Percentiles rank a stretch among this genome's conserved stretches.
phyloP scores from a whole-genome alignment of 64 coral and sea anemone genomes.

The Orbicella faveolata region DNA sequence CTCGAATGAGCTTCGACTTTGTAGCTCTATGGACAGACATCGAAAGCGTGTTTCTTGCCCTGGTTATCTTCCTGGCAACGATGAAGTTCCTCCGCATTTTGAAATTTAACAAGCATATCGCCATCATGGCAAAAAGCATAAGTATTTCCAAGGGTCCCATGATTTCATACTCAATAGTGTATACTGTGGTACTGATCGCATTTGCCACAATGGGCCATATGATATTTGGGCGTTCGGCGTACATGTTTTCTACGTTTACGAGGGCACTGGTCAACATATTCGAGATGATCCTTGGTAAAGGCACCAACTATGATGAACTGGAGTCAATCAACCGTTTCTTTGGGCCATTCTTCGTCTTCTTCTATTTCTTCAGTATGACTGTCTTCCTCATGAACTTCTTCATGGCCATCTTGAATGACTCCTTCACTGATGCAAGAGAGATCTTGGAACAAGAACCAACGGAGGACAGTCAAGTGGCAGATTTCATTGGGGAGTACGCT shows the following conservation, averaged over 20 bases:
- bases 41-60: conserved; percentile 54
- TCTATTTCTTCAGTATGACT: conserved; percentile 47
- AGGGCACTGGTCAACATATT: neutral
- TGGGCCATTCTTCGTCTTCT: conserved; percentile 61
- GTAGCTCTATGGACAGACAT: conserved; percentile 37
- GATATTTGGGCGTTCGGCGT: conserved; percentile 24
- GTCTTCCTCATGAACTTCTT: conserved; percentile 73
- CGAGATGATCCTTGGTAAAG: conserved; percentile 35
- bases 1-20: conserved; percentile 60
- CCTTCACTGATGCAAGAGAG: conserved; percentile 39
- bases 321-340: conserved; percentile 24
- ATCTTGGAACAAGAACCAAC: conserved; percentile 6
- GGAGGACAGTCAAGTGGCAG: conserved; percentile 16
- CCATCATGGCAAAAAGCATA: conserved; percentile 39
- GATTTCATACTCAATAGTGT: conserved; percentile 44
- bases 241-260: conserved; percentile 3
- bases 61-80: conserved; percentile 54
- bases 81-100: conserved; percentile 67
- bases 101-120: conserved; percentile 47
- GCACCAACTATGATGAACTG: conserved; percentile 36
- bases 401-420: conserved; percentile 62
- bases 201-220: conserved; percentile 66
- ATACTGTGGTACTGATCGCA: conserved; percentile 46
- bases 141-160: conserved; percentile 14
- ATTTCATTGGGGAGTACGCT: conserved; percentile 35